These are phyloP conservation scores for Trichosurus vulpecula DNA, from an alignment of 2,797 vertebrate genomes.

Conservation along the genomic window DNA sequence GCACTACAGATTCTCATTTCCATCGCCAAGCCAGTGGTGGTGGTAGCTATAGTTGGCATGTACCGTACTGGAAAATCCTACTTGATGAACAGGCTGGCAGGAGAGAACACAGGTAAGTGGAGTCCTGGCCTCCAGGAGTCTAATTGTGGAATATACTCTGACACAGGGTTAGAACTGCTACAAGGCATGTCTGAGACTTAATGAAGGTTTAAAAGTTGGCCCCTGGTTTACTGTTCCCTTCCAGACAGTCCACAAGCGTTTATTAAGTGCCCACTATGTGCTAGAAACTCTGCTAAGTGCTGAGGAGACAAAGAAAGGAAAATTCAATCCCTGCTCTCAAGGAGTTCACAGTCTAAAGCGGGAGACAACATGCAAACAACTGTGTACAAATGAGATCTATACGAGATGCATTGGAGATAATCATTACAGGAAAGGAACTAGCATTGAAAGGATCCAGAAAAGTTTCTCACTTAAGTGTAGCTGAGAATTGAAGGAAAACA, in stretches of 20 bases:
- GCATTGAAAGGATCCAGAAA: neutral
- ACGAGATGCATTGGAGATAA: neutral
- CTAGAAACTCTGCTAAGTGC: neutral
- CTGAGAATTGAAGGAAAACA: neutral
- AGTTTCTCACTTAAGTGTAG: neutral
- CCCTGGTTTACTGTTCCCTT: neutral
- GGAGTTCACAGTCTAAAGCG: neutral
- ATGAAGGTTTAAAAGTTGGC: neutral
- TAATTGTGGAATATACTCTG: neutral
- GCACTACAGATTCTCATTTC: conserved; percentile 72
- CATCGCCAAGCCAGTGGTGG: conserved; percentile 76
- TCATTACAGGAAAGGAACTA: neutral
- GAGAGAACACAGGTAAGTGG: conserved; percentile 65
- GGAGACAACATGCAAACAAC: neutral
- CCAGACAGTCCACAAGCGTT: neutral
- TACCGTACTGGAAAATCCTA: conserved; percentile 79
- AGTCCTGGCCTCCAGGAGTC: neutral
- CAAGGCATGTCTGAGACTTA: neutral
- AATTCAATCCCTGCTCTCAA: neutral
- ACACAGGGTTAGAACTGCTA: neutral
- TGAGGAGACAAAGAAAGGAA: neutral
- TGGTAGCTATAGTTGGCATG: conserved; percentile 75
- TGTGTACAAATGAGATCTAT: neutral
- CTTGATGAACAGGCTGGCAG: conserved; percentile 78
- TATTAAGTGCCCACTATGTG: neutral